Evolutionary conservation across 2,888 invertebrate genomes (phyloP).

Genomic region (Sycophila texana): DNA sequence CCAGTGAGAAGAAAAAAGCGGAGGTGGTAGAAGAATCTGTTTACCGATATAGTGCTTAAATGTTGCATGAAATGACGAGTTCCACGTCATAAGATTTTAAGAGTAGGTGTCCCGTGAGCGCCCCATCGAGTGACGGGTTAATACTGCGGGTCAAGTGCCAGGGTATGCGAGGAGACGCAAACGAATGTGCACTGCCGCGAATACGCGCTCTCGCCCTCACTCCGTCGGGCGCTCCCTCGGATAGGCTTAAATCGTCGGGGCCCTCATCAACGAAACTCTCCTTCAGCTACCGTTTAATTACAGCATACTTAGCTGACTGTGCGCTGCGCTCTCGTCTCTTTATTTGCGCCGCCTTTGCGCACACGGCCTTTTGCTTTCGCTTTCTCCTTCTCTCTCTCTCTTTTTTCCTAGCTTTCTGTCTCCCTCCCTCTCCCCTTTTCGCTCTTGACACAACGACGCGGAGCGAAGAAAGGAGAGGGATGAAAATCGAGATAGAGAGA

Average conservation of each 20-base stretch:
- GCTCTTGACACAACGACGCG: constrained; percentile 36
- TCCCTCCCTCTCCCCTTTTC: constrained; percentile 15
- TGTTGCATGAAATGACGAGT: constrained; percentile 75
- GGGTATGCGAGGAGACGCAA: constrained; percentile 55
- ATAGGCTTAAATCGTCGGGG: constrained; percentile 69
- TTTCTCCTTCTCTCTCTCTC: constrained; percentile 55
- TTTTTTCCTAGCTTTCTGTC: constrained; percentile 29
- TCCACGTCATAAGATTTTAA: constrained; percentile 75
- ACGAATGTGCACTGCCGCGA: constrained; percentile 56
- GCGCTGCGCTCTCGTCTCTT: constrained; percentile 52
- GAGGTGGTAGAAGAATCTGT: constrained; percentile 58
- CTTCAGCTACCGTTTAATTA: constrained; percentile 71
- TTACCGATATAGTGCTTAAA: constrained; percentile 74
- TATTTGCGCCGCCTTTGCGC: constrained; percentile 58
- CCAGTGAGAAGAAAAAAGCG: no score
- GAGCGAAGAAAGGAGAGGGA: constrained; percentile 23
- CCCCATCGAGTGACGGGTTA: constrained; percentile 60
- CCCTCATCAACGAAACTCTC: constrained; percentile 70
- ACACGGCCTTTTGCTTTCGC: constrained; percentile 14
- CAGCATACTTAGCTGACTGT: constrained; percentile 60
- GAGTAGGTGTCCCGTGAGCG: constrained; percentile 62
- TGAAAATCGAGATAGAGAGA: constrained; percentile 32
- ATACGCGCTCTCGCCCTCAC: constrained; percentile 56
- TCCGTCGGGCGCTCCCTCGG: constrained; percentile 57
- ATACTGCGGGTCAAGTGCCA: constrained; percentile 64